Conservation (phyloP, 2,888 invertebrate species). For the Monoplex corrugatus region DNA sequence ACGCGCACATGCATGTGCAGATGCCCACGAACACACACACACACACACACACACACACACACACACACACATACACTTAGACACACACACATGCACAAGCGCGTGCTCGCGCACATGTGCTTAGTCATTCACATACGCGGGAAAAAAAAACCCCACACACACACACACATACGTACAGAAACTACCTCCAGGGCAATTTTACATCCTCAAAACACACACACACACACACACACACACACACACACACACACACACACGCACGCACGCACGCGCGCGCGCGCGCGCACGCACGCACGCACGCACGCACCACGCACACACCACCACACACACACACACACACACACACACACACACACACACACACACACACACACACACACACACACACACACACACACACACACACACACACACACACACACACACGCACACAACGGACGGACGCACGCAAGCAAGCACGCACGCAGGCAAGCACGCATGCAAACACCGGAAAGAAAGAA, state of each 20-base stretch:
- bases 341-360: not conserved
- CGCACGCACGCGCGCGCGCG: not conserved
- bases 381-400: not conserved
- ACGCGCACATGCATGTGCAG: not conserved
- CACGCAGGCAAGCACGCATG: not conserved
- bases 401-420: not conserved
- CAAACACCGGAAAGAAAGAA: no score
- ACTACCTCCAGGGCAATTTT: not conserved
- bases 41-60: not conserved
- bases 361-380: not conserved
- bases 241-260: not conserved
- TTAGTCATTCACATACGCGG: no score
- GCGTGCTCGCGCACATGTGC: no score
- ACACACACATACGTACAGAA: not conserved
- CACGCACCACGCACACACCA: not conserved
- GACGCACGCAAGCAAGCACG: not conserved
- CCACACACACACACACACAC: not conserved
- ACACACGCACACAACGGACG: not conserved
- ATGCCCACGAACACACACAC: not conserved
- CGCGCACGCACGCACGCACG: no score
- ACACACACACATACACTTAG: not conserved
- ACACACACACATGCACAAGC: not conserved
- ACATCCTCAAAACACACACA: no score
- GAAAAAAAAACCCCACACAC: not conserved
- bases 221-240: conserved; percentile 1